These are phyloP conservation scores for Hirtodrosophila histrioides DNA, from an alignment of 2,888 invertebrate genomes.

Conservation along the genomic window DNA sequence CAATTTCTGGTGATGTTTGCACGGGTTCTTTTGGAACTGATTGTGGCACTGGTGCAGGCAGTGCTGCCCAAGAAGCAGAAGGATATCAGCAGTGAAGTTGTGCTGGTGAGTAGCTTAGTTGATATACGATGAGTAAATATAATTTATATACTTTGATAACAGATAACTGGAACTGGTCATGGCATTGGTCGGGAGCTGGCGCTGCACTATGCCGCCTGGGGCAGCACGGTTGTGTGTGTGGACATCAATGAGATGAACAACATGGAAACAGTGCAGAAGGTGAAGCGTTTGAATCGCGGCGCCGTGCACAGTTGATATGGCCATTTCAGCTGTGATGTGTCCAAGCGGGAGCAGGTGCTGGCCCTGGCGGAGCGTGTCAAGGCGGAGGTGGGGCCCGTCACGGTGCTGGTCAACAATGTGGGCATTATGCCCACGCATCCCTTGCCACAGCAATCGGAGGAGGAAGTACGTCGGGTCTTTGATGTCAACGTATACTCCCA, in stretches of 20 bases:
- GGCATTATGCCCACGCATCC: slow-evolving; percentile 93
- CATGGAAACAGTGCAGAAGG: slow-evolving; percentile 87
- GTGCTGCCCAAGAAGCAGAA: slow-evolving; percentile 86
- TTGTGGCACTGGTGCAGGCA: slow-evolving; percentile 52
- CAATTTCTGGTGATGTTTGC: slow-evolving; percentile 75
- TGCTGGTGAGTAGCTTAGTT: slow-evolving; percentile 87
- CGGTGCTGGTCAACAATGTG: slow-evolving; percentile 93
- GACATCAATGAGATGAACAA: slow-evolving; percentile 90
- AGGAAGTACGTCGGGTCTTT: slow-evolving; percentile 89
- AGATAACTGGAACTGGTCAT: slow-evolving; percentile 94
- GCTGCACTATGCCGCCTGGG: slow-evolving; percentile 88
- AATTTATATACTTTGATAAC: not conserved
- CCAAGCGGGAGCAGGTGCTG: slow-evolving; percentile 88
- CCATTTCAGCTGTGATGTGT: slow-evolving; percentile 89
- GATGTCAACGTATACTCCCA: slow-evolving; percentile 92
- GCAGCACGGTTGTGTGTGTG: slow-evolving; percentile 90
- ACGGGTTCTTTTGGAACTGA: slow-evolving; percentile 71
- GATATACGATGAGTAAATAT: not conserved
- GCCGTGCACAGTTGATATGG: slow-evolving; percentile 81
- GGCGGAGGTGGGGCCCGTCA: slow-evolving; percentile 90
- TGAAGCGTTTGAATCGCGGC: slow-evolving; percentile 82
- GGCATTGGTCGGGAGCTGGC: slow-evolving; percentile 93
- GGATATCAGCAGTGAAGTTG: slow-evolving; percentile 90
- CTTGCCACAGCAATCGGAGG: slow-evolving; percentile 87
- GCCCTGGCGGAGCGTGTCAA: slow-evolving; percentile 87